A percentile compares a stretch with the other conserved stretches of the same genome.
Conservation (phyloP, 2,113 vertebrate genomes). For the Hypocryptadius cinnamomeus region DNA sequence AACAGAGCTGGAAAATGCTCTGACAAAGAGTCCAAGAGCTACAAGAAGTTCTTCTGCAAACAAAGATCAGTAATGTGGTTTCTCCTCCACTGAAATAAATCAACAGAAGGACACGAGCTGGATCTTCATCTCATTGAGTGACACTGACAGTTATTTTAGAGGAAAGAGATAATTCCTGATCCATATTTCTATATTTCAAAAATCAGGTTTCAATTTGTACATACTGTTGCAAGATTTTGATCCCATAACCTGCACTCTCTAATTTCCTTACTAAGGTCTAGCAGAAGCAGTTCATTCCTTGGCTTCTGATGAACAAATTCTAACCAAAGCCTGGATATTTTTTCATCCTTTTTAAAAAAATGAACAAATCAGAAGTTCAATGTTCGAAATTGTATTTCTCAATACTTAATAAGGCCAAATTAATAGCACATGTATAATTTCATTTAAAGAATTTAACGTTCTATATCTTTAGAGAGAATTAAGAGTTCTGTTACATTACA, state of each 20-base stretch:
- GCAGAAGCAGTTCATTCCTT: conserved; percentile 17
- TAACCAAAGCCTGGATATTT: not conserved
- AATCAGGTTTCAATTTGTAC: not conserved
- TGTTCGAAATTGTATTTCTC: conserved; percentile 11
- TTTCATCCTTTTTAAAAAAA: not conserved
- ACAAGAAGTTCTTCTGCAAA: not conserved
- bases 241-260: not conserved
- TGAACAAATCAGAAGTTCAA: not conserved
- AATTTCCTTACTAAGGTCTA: not conserved
- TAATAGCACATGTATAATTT: conserved; percentile 3
- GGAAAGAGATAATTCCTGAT: not conserved
- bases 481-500: not conserved
- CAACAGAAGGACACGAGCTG: not conserved
- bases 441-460: conserved; percentile 36
- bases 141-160: not conserved
- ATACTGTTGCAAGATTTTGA: not conserved
- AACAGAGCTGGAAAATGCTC: not conserved
- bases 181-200: not conserved
- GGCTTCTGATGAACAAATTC: conserved; percentile 17
- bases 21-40: not conserved
- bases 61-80: not conserved
- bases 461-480: conserved; percentile 40
- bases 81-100: not conserved
- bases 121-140: not conserved
- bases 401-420: conserved; percentile 34